These are phyloP conservation scores for Mnemiopsis leidyi DNA, from an alignment of 37 sponge, comb jelly and placozoan genomes.

Conservation along the genomic window DNA sequence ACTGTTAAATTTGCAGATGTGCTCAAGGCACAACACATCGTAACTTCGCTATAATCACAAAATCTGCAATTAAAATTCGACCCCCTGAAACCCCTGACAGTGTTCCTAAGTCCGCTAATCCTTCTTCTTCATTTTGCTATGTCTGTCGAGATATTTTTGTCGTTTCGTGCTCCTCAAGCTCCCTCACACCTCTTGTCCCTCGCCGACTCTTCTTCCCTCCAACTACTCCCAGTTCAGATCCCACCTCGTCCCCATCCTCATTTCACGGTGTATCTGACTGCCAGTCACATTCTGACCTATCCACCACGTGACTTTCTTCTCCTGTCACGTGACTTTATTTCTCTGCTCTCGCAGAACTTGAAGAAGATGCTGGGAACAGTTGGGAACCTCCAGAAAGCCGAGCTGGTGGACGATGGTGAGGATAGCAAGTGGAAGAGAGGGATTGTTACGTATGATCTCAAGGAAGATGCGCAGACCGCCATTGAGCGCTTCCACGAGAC, in stretches of 20 bases:
- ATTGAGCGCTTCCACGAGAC: conserved; percentile 16
- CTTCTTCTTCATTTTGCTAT: not conserved
- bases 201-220: too few relatives aligned
- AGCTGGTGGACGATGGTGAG: conserved; percentile 43
- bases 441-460: conserved; percentile 54
- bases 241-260: too few relatives aligned
- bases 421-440: conserved; percentile 44
- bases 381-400: conserved; percentile 7
- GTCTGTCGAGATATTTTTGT: not conserved
- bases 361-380: not conserved
- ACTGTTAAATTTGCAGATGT: too few relatives aligned
- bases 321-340: not conserved
- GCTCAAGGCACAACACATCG: too few relatives aligned
- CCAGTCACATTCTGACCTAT: not conserved
- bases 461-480: conserved; percentile 53
- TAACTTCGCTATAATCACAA: too few relatives aligned
- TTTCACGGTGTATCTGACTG: not conserved
- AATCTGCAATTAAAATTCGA: too few relatives aligned
- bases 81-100: not conserved
- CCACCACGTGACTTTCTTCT: not conserved
- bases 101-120: not conserved
- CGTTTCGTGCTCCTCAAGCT: not conserved
- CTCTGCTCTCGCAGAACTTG: conserved; percentile 11
- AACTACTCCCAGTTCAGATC: too few relatives aligned
- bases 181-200: too few relatives aligned